Base-by-base conservation (phyloP, 2,113 vertebrate species). In the Lampris incognitus region DNA sequence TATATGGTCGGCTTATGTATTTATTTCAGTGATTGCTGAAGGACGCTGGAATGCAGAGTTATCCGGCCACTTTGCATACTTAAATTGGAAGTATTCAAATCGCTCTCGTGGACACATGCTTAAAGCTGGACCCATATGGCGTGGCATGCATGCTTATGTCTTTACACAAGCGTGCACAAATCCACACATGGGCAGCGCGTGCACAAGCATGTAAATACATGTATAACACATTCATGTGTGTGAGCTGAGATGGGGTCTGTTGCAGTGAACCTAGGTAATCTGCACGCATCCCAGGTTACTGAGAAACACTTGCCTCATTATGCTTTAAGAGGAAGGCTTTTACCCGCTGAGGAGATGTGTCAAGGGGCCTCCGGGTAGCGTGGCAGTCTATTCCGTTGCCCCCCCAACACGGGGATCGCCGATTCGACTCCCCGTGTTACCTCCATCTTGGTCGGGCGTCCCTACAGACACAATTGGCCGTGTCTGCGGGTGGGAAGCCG, bases 81-180 rank as follows among this genome's bases (percentile, higher is more conserved):
- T 64, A 83, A 87, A 90, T 89, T 69, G 73, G 64, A 89, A 89
- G 89, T 90, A 90, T 91, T 91, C 72, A 87, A 89, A 90, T 88
- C 1, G 5, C 36, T 75, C 74, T 76, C 56, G 74, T 73, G 58
- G 51, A 65, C 57, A 66, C 38, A 61, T 72, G 70, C 78, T 78
- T 37, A 10, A 73, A 39, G 37, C 2, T 61, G 60, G 1, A 6
- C 24, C 3, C 76, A 77, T 73, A 59, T 69, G 80, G 69, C 42
- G 50, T 9, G 7, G 54, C 24, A 65, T 55, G 44, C 42, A 1
- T 0, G 8, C 64, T 44, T 39, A 5, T 42, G 48, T n/a, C 54
- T 13, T 40, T 24, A 46, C 54, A n/a, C 42, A 42, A 51, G 44
- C 55, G 52, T 7, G 6, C 41, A 51, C 41, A 42, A 39, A 64